A percentile compares a stretch with the other conserved stretches of the same genome.
Evolutionary conservation across 2,888 invertebrate species (phyloP).

Genomic region (Maniola hyperantus): DNA sequence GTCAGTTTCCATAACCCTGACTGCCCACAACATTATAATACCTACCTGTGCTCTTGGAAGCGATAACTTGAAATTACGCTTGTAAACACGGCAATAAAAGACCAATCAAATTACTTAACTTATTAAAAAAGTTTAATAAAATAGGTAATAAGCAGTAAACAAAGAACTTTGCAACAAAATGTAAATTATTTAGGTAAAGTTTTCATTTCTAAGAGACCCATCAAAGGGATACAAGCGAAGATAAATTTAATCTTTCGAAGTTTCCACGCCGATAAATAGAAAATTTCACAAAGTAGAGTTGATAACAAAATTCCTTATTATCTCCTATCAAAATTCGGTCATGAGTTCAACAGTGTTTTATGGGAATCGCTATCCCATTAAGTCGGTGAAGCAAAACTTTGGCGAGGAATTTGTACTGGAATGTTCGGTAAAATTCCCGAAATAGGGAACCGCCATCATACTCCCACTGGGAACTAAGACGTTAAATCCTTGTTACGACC

Average conservation of each 20-base stretch:
- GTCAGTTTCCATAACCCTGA: too few relatives aligned
- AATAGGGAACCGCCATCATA: slow-evolving; percentile 57
- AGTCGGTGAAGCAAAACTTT: slow-evolving; percentile 59
- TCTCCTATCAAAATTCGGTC: slow-evolving; percentile 40
- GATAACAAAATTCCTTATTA: slow-evolving; percentile 43
- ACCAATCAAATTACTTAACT: neutral
- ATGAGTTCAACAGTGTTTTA: slow-evolving; percentile 42
- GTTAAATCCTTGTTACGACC: slow-evolving; percentile 72
- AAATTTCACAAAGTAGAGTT: slow-evolving; percentile 34
- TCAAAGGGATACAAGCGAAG: slow-evolving; percentile 27
- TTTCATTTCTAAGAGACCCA: slow-evolving; percentile 14
- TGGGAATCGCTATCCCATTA: slow-evolving; percentile 51
- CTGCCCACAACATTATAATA: too few relatives aligned
- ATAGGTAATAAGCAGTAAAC: neutral
- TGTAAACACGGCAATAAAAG: neutral
- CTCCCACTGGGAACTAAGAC: slow-evolving; percentile 66
- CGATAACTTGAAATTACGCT: neutral
- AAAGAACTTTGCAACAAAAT: neutral
- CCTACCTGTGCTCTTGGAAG: too few relatives aligned
- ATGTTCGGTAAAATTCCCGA: slow-evolving; percentile 70
- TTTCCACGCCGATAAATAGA: slow-evolving; percentile 37
- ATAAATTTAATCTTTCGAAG: slow-evolving; percentile 35
- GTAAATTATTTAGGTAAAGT: slow-evolving; percentile 4
- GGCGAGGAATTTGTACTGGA: slow-evolving; percentile 69
- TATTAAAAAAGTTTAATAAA: neutral